Percentiles rank a stretch among this genome's conserved stretches.
Evolutionary conservation across 1,140 invertebrate species (phyloP).

Genomic region (Leptopilina clavipes): DNA sequence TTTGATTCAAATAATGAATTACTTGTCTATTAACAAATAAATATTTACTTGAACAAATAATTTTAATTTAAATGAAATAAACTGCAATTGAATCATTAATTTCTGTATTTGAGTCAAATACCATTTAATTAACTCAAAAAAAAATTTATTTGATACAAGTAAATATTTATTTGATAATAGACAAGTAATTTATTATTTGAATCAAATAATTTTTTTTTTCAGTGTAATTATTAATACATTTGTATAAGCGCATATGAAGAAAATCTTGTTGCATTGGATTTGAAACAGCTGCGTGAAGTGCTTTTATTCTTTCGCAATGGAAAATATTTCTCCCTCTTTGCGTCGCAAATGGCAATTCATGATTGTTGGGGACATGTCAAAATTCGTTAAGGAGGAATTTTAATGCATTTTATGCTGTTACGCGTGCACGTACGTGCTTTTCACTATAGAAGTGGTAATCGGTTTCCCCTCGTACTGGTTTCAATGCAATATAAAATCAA

Average conservation of each 20-base stretch:
- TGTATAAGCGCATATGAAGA: background rate
- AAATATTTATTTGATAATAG: too few relatives aligned
- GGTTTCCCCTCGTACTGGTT: slow-evolving; percentile 3
- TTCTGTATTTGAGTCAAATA: too few relatives aligned
- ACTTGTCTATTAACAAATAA: too few relatives aligned
- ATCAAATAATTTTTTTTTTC: too few relatives aligned
- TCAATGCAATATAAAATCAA: background rate
- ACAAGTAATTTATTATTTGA: too few relatives aligned
- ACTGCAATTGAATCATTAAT: background rate
- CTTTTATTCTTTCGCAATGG: background rate
- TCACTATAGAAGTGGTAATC: background rate
- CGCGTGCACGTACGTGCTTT: slow-evolving; percentile 9
- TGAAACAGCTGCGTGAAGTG: background rate
- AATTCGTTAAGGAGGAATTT: slow-evolving; percentile 16
- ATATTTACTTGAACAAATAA: too few relatives aligned
- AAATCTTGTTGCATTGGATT: background rate
- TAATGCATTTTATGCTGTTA: slow-evolving; percentile 1
- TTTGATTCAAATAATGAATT: too few relatives aligned
- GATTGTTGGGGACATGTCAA: background rate
- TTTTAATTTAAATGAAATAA: too few relatives aligned
- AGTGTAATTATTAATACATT: too few relatives aligned
- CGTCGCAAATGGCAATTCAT: background rate
- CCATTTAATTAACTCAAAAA: too few relatives aligned
- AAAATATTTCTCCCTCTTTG: background rate
- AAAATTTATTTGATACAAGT: too few relatives aligned